phyloP scores from a whole-genome alignment of 2,113 vertebrate species.

The Solenodon paradoxus region DNA sequence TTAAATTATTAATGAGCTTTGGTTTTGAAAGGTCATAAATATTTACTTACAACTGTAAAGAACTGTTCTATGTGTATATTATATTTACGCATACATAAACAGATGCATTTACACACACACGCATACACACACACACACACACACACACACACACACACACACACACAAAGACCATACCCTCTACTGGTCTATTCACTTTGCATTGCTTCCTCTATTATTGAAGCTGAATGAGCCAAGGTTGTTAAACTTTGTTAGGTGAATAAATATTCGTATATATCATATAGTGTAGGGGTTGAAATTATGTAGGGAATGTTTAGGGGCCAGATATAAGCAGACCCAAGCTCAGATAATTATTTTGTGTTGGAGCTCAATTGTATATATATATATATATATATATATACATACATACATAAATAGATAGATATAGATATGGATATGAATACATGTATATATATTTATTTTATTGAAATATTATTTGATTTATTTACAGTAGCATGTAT shows the following conservation, averaged over 20 bases:
- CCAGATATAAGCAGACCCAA: accelerated
- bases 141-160: neutral
- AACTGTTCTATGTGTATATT: neutral
- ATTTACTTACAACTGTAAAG: neutral
- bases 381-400: too few relatives aligned
- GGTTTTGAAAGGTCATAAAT: neutral
- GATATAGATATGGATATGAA: too few relatives aligned
- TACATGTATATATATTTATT: too few relatives aligned
- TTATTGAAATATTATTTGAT: too few relatives aligned
- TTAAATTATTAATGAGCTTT: neutral
- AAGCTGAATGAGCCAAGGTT: neutral
- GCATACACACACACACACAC: neutral
- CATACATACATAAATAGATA: too few relatives aligned
- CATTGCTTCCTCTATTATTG: neutral
- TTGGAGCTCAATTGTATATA: neutral
- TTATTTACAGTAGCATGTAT: too few relatives aligned
- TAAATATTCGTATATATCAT: neutral
- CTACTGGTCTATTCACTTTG: neutral
- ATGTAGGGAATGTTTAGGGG: neutral
- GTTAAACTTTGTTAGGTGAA: neutral
- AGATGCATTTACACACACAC: too few relatives aligned
- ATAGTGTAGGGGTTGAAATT: neutral
- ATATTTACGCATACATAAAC: accelerated
- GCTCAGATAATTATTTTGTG: neutral
- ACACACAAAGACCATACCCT: neutral